Evolutionary conservation across 2,888 invertebrate genomes (phyloP).

Genomic region (Torymus aiolomorphi): DNA sequence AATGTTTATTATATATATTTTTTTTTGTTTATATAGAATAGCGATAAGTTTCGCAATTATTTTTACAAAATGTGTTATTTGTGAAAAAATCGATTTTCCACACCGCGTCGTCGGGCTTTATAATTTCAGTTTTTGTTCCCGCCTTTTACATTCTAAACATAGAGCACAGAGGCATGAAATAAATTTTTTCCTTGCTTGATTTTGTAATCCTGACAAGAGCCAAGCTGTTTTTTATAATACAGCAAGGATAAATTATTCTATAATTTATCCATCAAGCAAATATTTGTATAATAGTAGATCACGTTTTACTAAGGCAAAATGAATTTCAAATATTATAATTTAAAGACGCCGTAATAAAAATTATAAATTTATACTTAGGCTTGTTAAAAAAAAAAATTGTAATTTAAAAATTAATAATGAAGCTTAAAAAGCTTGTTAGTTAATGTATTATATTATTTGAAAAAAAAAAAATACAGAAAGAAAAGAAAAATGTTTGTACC

Average conservation of each 20-base stretch:
- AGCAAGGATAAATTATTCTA: slow-evolving; percentile 45
- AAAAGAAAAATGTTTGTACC: not conserved
- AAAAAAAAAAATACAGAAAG: slow-evolving; percentile 7
- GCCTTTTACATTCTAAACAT: slow-evolving; percentile 48
- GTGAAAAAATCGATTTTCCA: slow-evolving; percentile 55
- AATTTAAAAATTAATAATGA: slow-evolving; percentile 7
- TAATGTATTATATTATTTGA: slow-evolving; percentile 9
- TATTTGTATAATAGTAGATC: slow-evolving; percentile 28
- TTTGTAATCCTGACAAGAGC: slow-evolving; percentile 21
- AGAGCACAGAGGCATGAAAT: slow-evolving; percentile 53
- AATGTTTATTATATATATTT: slow-evolving; percentile 51
- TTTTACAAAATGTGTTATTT: slow-evolving; percentile 56
- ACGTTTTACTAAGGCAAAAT: slow-evolving; percentile 37
- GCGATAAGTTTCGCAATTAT: slow-evolving; percentile 51
- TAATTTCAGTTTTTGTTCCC: slow-evolving; percentile 52
- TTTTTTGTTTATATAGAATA: slow-evolving; percentile 50
- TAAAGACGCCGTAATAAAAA: not conserved
- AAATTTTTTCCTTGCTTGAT: slow-evolving; percentile 42
- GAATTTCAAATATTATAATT: slow-evolving; percentile 5
- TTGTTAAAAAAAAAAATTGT: not conserved
- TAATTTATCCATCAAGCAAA: slow-evolving; percentile 45
- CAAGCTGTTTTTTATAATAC: slow-evolving; percentile 27
- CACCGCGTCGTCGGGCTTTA: slow-evolving; percentile 34
- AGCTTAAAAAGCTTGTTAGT: slow-evolving; percentile 3
- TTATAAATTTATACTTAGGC: not conserved